Base-by-base conservation (phyloP, 2,797 vertebrate species). In the Scolopax bukidnonensis region DNA sequence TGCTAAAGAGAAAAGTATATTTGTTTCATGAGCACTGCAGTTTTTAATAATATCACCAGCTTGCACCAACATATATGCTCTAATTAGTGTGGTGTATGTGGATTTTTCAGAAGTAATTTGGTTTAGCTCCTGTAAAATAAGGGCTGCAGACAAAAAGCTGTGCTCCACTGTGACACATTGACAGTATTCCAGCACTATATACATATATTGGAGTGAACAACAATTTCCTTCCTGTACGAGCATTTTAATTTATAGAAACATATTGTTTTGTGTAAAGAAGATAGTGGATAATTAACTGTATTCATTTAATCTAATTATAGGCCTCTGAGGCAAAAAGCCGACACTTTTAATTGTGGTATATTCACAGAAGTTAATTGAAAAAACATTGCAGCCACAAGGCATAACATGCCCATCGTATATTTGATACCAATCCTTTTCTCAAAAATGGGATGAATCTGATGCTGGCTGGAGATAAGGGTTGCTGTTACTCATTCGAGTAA, bases 231-330 rank as follows among this genome's bases (percentile, higher is more conserved):
- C 86, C 83, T 90, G 90, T 75, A 96, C 0, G 5, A 97, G 86
- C 63, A 73, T 88, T 96, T 95, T 79, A 96, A 96, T 95, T 97
- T 97, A 94, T 92, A 97, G 87, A 96, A 96, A 92, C 81, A 88
- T 75, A 85, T 56, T 95, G 95, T 80, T 87, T 97, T 93, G 93
- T 97, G 80, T 93, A 97, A 97, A 97, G 96, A 96, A 91, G 93
- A 84, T 93, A 81, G 80, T 76, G 96, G 89, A 91, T 96, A 97
- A 94, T 97, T 96, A 96, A 95, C 70, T 82, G 59, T 61, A 93
- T 87, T 95, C 50, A 96, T 96, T 98, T 95, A 97, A 95, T 85
- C 96, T 96, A 96, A 96, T 95, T 90, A 96, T 84, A 96, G 95
- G 82, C 94, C 94, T 97, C 70, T 94, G 74, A 95, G 87, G 95